Evolutionary conservation across 1,140 invertebrate species (phyloP).

Genomic region (Wasmannia auropunctata): DNA sequence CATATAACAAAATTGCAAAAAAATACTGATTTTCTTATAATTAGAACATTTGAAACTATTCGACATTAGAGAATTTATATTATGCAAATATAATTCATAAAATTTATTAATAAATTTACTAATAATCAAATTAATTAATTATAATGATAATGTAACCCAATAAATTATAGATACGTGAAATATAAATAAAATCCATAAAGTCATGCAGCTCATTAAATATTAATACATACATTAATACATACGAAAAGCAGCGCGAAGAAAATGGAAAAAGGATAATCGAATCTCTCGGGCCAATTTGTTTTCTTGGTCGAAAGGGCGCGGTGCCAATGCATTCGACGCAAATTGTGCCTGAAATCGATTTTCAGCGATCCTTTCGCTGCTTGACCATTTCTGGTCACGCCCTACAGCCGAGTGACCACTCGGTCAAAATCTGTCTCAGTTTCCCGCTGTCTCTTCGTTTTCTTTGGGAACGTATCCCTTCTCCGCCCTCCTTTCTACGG

Average conservation of each 20-base stretch:
- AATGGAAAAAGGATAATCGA: slow-evolving; percentile 42
- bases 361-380: slow-evolving; percentile 60
- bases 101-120: neutral
- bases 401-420: slow-evolving; percentile 52
- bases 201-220: neutral
- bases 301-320: neutral
- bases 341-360: slow-evolving; percentile 70
- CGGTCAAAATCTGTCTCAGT: slow-evolving; percentile 56
- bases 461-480: neutral
- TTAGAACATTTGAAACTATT: neutral
- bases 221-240: neutral
- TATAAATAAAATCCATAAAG: neutral
- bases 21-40: neutral
- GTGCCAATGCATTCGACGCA: slow-evolving; percentile 41
- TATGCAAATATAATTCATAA: neutral
- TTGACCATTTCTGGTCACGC: slow-evolving; percentile 67
- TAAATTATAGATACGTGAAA: neutral
- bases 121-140: neutral
- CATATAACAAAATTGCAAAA: neutral
- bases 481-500: slow-evolving; percentile 16
- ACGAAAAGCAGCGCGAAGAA: neutral
- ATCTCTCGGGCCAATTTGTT: slow-evolving; percentile 31
- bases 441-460: slow-evolving; percentile 31
- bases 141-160: neutral
- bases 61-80: neutral